These are phyloP conservation scores for Leptocoma aspasia DNA, from an alignment of 2,113 vertebrate species.

Conservation along the genomic window DNA sequence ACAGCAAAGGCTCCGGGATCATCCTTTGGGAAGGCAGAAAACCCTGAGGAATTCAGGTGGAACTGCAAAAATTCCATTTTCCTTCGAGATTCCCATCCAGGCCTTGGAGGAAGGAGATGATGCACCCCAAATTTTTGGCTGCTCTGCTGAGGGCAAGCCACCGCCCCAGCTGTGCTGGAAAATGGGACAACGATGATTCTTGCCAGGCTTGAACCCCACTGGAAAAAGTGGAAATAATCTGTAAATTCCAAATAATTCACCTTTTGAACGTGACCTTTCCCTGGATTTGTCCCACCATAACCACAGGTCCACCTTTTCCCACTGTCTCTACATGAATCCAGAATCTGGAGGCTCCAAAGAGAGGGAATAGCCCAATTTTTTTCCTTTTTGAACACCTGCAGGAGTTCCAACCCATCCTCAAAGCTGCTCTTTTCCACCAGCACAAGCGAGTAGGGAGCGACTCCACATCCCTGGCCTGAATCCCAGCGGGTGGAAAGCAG, in stretches of 20 bases:
- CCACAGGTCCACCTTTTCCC: background rate
- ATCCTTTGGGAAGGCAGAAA: background rate
- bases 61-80: rapidly evolving
- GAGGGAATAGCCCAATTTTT: background rate
- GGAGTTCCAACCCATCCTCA: background rate
- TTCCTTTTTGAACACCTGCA: background rate
- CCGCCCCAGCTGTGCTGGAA: background rate
- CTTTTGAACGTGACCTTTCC: background rate
- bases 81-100: background rate
- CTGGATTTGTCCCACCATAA: background rate
- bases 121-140: background rate
- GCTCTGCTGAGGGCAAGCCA: background rate
- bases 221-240: background rate
- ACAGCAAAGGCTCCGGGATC: rapidly evolving
- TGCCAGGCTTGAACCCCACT: background rate
- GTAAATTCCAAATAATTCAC: background rate
- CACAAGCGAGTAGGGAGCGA: background rate
- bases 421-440: background rate
- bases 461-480: background rate
- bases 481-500: background rate
- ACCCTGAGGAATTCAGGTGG: background rate
- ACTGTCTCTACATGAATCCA: rapidly evolving
- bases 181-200: rapidly evolving
- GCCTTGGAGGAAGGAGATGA: background rate
- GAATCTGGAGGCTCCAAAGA: background rate